Base-by-base conservation (phyloP, 2,888 invertebrate genomes). In the Nemoura dubitans region DNA sequence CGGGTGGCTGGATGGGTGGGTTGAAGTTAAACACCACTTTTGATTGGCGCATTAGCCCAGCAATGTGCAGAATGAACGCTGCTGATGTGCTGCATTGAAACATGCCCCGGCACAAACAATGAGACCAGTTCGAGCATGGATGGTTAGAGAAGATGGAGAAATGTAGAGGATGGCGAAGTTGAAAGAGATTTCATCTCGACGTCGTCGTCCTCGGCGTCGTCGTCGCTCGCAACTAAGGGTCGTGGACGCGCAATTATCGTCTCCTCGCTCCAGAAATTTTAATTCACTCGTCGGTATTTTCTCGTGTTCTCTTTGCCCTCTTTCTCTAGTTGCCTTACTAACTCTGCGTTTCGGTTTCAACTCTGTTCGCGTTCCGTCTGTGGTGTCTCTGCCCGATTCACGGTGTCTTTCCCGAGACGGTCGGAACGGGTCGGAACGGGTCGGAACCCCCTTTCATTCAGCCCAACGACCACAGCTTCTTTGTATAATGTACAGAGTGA, bases 231-330 rank as follows among this genome's bases (percentile, higher is more conserved):
- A 14, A 7, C 59, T 2, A 30, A 29, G 30, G 81, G 26, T 81
- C 81, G 29, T 30, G 30, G 81, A 81, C 81, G 81, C 6, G 81
- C 30, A 81, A 81, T 81, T 81, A 28, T 81, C 81, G 30, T 81
- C 28, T 81, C 28, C 28, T 81, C 81, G 14, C n/a, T 28, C 30
- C 16, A 28, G 29, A 81, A 28, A 81, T 81, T 81, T 81, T 81
- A 81, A 81, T 81, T 81, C 29, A 28, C 81, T 30, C 28, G 28
- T 81, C 81, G 81, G 81, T 30, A 81, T 78, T 78, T 81, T 81
- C 30, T 28, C 59, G 59, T 59, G 59, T 59, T 59, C 81, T 81
- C 78, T 26, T 78, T 28, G 28, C 10, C 3, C 78, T 1, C 16
- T 0, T 10, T 78, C 26, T 3, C 78, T 28, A 28, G 81, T 81